phyloP scores from a whole-genome alignment of 2,888 invertebrate genomes.

The Serrognathus titanus region DNA sequence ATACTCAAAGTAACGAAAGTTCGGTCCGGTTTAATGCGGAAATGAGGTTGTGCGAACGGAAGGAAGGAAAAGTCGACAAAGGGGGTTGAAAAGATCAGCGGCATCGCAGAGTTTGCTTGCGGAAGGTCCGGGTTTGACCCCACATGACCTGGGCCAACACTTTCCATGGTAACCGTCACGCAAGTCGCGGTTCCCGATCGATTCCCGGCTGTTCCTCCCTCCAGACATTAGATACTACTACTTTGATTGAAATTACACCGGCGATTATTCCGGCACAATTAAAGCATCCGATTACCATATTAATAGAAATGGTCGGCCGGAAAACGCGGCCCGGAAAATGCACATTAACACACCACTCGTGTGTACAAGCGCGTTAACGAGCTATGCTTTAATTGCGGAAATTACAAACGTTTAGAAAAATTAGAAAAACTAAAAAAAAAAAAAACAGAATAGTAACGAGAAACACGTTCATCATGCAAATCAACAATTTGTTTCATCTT shows the following conservation, averaged over 20 bases:
- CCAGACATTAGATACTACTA: conserved; percentile 13
- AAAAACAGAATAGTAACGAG: too few relatives aligned
- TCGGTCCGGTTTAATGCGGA: too few relatives aligned
- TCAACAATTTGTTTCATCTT: too few relatives aligned
- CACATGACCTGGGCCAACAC: conserved; percentile 52
- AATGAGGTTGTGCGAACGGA: too few relatives aligned
- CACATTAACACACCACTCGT: too few relatives aligned
- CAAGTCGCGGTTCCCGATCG: conserved; percentile 48
- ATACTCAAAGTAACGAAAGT: too few relatives aligned
- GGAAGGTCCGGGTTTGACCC: conserved; percentile 52
- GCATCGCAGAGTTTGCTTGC: conserved; percentile 31
- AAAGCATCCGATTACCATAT: neutral
- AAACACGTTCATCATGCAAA: too few relatives aligned
- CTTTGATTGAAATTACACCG: conserved; percentile 17
- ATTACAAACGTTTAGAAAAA: too few relatives aligned
- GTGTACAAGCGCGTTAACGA: too few relatives aligned
- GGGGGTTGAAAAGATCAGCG: conserved; percentile 6
- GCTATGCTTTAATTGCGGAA: too few relatives aligned
- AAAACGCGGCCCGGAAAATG: too few relatives aligned
- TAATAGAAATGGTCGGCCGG: neutral
- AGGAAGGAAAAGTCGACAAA: neutral
- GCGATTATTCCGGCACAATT: neutral
- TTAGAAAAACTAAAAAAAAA: too few relatives aligned
- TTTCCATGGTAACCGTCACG: conserved; percentile 53
- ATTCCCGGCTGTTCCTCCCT: conserved; percentile 34